Conservation (phyloP, 1,140 invertebrate genomes). For the Mylabris phalerata region DNA sequence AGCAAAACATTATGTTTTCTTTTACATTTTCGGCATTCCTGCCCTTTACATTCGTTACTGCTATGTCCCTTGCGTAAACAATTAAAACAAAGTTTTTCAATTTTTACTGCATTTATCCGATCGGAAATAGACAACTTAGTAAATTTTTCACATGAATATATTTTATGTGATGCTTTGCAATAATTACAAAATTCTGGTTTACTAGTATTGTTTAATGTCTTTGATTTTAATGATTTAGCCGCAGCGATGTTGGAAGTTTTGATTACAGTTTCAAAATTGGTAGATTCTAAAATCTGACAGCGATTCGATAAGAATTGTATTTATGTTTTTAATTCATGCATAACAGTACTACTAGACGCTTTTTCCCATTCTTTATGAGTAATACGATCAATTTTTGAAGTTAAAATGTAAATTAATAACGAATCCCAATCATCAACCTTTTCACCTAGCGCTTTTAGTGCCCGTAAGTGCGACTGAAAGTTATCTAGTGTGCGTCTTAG, state of each 20-base stretch:
- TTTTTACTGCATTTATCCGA: too few relatives aligned
- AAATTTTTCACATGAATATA: too few relatives aligned
- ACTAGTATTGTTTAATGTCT: background rate
- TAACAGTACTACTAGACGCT: background rate
- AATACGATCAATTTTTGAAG: conserved; percentile 4
- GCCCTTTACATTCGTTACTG: too few relatives aligned
- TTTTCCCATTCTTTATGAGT: conserved; percentile 7
- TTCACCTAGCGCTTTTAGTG: background rate
- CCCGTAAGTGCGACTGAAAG: background rate
- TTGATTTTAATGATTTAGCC: background rate
- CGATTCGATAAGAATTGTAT: conserved; percentile 5
- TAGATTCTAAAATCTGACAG: background rate
- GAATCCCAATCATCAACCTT: conserved; percentile 1
- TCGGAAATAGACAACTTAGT: too few relatives aligned
- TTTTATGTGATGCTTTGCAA: too few relatives aligned
- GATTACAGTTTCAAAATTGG: background rate
- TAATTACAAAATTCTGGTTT: too few relatives aligned
- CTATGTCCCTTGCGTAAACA: too few relatives aligned
- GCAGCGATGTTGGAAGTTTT: background rate
- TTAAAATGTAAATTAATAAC: background rate
- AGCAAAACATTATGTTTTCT: too few relatives aligned
- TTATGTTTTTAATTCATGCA: background rate
- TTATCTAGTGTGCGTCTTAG: too few relatives aligned
- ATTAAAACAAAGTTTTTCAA: too few relatives aligned
- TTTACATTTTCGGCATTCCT: too few relatives aligned